A percentile compares a stretch with the other conserved stretches of the same genome.
These are phyloP conservation scores for Orientallactaga bullata DNA, from an alignment of 2,113 vertebrate species.

Conservation along the genomic window DNA sequence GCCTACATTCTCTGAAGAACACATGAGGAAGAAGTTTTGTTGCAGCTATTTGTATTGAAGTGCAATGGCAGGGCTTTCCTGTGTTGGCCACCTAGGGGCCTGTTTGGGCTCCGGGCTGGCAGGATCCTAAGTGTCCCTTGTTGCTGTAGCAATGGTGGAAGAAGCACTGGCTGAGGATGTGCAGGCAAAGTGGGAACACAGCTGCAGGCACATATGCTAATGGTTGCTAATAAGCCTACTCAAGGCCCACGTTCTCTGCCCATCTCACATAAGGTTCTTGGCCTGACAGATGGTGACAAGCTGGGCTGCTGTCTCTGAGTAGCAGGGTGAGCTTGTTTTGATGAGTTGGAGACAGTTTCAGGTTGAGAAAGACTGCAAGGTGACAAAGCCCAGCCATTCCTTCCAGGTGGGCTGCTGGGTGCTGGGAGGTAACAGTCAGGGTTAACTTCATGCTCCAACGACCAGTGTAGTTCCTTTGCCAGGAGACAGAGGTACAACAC, in stretches of 20 bases:
- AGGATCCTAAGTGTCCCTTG: neutral
- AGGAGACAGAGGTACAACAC: neutral
- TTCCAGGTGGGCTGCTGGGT: neutral
- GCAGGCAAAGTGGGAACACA: neutral
- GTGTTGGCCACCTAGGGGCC: no score
- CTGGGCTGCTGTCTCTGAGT: conserved; percentile 29
- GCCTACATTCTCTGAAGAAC: neutral
- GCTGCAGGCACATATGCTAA: conserved; percentile 38
- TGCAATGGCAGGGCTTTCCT: neutral
- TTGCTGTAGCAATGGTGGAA: neutral
- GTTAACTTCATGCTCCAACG: no score
- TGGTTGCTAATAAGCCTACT: neutral
- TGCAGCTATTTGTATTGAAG: neutral
- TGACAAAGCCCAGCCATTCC: neutral
- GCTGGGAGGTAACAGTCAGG: neutral
- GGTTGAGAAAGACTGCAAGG: neutral
- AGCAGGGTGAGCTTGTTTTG: neutral
- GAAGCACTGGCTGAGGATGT: neutral
- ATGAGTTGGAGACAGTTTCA: neutral
- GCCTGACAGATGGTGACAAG: neutral
- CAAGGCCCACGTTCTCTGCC: conserved; percentile 26
- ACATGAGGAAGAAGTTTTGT: neutral
- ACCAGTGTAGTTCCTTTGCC: neutral
- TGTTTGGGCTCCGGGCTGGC: rapidly evolving
- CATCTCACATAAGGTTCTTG: conserved; percentile 15